Percentiles rank a stretch among this genome's conserved stretches.
Evolutionary conservation across 2,113 vertebrate species (phyloP).

Genomic region (Panurus biarmicus): DNA sequence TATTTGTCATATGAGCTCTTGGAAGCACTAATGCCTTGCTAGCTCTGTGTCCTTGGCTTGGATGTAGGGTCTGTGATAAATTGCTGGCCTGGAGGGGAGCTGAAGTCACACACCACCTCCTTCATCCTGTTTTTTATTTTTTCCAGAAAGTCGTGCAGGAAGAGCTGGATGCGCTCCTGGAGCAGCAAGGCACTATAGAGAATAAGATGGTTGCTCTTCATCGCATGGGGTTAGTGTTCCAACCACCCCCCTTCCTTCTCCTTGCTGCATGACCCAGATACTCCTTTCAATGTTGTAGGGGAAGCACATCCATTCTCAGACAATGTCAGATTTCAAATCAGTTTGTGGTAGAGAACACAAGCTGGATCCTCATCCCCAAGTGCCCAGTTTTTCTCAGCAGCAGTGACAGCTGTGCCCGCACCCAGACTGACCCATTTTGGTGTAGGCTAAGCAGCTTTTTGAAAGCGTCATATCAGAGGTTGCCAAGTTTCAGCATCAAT

Average conservation of each 20-base stretch:
- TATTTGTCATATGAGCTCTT: neutral
- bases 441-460: neutral
- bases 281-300: too few species aligned
- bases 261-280: neutral
- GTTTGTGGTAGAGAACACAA: neutral
- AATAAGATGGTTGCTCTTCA: slow-evolving; percentile 91
- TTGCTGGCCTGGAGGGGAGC: neutral
- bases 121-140: neutral
- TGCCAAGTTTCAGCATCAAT: neutral
- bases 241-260: neutral
- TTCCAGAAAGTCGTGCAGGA: slow-evolving; percentile 80
- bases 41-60: neutral
- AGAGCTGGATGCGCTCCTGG: slow-evolving; percentile 84
- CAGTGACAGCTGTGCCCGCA: neutral
- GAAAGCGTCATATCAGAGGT: neutral
- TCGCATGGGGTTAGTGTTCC: slow-evolving; percentile 82
- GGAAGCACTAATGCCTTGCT: neutral
- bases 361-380: neutral
- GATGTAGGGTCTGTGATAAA: neutral
- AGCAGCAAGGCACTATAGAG: slow-evolving; percentile 83
- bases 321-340: neutral
- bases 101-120: neutral
- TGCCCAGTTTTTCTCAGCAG: neutral
- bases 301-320: neutral
- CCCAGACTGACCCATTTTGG: neutral